Evolutionary conservation across 2,113 vertebrate species (phyloP).

Genomic region (Oncorhynchus nerka): DNA sequence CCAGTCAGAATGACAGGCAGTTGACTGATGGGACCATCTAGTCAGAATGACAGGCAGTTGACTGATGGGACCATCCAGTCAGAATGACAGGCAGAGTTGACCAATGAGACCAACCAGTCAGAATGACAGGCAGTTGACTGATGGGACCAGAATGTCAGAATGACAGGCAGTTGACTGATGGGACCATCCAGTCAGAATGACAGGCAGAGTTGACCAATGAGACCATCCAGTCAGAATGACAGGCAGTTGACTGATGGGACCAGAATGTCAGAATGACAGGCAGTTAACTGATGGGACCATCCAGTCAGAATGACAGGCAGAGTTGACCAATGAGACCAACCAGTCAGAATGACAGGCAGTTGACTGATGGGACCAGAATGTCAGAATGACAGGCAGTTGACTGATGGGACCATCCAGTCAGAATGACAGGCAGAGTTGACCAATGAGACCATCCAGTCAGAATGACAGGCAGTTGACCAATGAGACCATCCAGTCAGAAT

Average conservation of each 20-base stretch:
- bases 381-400: constrained; percentile 42
- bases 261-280: constrained; percentile 54
- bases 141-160: constrained; percentile 49
- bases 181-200: constrained; percentile 46
- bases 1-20: constrained; percentile 44
- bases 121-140: constrained; percentile 51
- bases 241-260: constrained; percentile 46
- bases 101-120: constrained; percentile 40
- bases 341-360: no score
- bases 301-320: no score
- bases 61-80: constrained; percentile 42
- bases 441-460: constrained; percentile 42
- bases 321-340: no score
- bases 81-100: constrained; percentile 52
- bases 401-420: constrained; percentile 39
- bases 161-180: constrained; percentile 50
- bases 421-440: constrained; percentile 50
- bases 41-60: constrained; percentile 51
- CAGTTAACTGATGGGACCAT: constrained; percentile 47
- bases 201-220: constrained; percentile 45
- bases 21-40: constrained; percentile 46
- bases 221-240: constrained; percentile 46
- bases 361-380: no score
- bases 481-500: constrained; percentile 13
- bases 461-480: constrained; percentile 54